Base-by-base conservation (phyloP, 2,797 vertebrate genomes). In the Coendou prehensilis region DNA sequence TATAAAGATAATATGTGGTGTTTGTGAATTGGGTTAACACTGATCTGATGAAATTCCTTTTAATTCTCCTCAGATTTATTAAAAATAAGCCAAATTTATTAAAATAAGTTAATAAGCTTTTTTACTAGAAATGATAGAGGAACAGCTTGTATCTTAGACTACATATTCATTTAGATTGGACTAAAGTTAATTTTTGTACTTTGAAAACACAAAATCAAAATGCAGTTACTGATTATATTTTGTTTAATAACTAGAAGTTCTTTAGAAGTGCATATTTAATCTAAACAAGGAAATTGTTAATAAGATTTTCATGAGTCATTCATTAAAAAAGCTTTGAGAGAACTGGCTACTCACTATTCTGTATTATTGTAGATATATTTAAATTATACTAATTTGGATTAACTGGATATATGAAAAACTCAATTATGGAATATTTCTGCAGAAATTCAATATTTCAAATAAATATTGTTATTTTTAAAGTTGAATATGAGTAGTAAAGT, bases 331-430 rank as follows among this genome's bases (percentile, higher is more conserved):
- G 50, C 56, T 92, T 85, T 73, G 26, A 80, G 33, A 41, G n/a
- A 30, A 63, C 5, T 85, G n/a, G 13, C 56, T 73, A 56, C 61
- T 56, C 1, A 14, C 71, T 91, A 83, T 63, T 87, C 64, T 94
- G 6, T 89, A 57, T 92, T 92, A 50, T 52, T 87, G 20, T 56
- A 56, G 45, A 64, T 82, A 11, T n/a, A 87, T 47, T 89, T 83
- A 91, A 94, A 69, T 75, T 88, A 69, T 20, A 67, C 17, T 82
- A 61, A 89, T 63, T 93, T 91, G 23, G 52, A 75, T 84, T 95
- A 87, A 86, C 33, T 28, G 28, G 54, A 79, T 96, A 93, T 96
- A 69, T 87, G 14, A 96, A 63, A 87, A 50, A 28, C 89, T 96
- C 41, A 92, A 75, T 84, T 85, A 83, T 80, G 33, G 22, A 89